These are phyloP conservation scores for Capitulum mitella DNA, from an alignment of 2,888 invertebrate genomes.

Conservation along the genomic window DNA sequence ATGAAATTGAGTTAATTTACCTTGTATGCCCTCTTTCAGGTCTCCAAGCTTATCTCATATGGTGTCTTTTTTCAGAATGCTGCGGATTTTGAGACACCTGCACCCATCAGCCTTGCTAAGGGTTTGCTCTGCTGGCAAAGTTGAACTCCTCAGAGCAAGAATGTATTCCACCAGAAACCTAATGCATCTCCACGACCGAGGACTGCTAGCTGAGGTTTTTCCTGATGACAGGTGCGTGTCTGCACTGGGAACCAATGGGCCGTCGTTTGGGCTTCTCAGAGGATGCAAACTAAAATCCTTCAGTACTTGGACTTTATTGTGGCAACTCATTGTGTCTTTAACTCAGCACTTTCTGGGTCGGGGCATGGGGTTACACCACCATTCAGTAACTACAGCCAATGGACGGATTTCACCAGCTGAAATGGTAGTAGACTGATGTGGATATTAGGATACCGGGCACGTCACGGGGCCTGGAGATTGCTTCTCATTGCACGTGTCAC, in stretches of 20 bases:
- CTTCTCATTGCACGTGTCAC: too few species aligned
- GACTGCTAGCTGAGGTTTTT: constrained; percentile 32
- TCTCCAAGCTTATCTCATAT: too few species aligned
- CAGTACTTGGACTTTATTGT: background rate
- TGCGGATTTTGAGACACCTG: background rate
- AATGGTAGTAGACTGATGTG: too few species aligned
- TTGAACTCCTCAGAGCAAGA: too few species aligned
- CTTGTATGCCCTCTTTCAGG: too few species aligned
- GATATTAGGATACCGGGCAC: too few species aligned
- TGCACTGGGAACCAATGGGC: background rate
- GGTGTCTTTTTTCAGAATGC: background rate
- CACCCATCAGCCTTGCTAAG: background rate
- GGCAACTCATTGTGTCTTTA: background rate
- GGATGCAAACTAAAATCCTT: background rate
- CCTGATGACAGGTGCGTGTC: constrained; percentile 29
- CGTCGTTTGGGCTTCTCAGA: background rate
- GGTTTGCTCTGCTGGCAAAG: background rate
- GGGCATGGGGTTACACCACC: background rate
- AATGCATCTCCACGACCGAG: constrained; percentile 30
- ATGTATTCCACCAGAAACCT: constrained; percentile 31
- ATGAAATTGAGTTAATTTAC: too few species aligned
- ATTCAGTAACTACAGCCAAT: too few species aligned
- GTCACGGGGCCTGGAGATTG: too few species aligned
- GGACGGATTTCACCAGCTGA: too few species aligned
- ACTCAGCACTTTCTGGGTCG: background rate